Conservation (phyloP, 2,113 vertebrate species). For the Trichechus manatus region DNA sequence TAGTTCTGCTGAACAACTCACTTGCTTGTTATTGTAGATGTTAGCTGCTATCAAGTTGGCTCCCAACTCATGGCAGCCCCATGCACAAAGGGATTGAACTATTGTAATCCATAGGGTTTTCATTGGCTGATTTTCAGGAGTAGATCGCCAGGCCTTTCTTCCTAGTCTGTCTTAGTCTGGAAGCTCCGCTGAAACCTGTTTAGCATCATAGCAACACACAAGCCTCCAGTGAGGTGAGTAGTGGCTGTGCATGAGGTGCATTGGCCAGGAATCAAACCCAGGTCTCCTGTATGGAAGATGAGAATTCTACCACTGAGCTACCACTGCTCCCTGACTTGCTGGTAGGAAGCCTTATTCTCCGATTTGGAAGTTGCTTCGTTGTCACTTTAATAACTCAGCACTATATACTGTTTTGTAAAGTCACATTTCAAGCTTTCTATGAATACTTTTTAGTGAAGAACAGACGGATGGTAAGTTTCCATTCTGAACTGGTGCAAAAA, state of each 20-base stretch:
- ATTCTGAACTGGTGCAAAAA: conserved; percentile 13
- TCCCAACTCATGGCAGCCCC: not conserved
- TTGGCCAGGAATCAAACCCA: not conserved
- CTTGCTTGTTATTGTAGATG: not conserved
- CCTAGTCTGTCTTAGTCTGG: not conserved
- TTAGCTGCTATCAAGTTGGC: not conserved
- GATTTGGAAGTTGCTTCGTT: conserved; percentile 36
- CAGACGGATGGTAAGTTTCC: conserved; percentile 29
- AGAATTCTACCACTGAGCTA: not conserved
- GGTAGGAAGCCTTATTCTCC: conserved; percentile 53
- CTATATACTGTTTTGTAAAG: not conserved
- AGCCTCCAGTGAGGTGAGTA: not conserved
- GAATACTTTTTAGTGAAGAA: conserved; percentile 12
- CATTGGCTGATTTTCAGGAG: not conserved
- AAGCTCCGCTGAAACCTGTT: not conserved
- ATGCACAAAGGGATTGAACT: not conserved
- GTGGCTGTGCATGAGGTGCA: not conserved
- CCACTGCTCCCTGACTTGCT: not conserved
- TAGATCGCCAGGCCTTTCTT: not conserved
- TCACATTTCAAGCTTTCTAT: conserved; percentile 41
- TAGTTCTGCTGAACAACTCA: not conserved
- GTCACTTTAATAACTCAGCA: not conserved
- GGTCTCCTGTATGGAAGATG: not conserved
- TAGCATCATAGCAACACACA: not conserved
- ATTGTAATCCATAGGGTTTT: not conserved